Base-by-base conservation (phyloP, 2,113 vertebrate genomes). In the Dasyornis broadbenti region DNA sequence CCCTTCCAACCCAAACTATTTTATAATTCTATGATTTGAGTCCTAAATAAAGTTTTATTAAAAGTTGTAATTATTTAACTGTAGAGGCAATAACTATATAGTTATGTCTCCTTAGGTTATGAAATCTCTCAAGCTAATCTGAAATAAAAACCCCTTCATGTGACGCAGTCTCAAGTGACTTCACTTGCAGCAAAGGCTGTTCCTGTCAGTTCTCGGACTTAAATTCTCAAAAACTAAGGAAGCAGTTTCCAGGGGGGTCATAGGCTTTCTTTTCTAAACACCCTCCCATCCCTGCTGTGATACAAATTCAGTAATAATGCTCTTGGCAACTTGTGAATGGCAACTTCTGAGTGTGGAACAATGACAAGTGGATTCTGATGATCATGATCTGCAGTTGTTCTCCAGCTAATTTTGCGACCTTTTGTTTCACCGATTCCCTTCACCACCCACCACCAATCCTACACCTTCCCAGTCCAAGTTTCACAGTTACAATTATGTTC, bases 361-460 rank as follows among this genome's bases (percentile, higher is more conserved):
- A 40, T 24, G 12, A 17, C 30, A 86, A 85, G 19, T 8, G 59
- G 33, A 64, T 23, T 39, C 4, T 1, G 1, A 52, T 8, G 3
- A 57, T 30, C 27, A 49, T 4, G 7, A 15, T 15, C 23, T 33
- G 21, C 10, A 42, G 13, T 15, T 68, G 6, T 53, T 77, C 77
- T 45, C 37, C 37, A 65, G 7, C 10, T 9, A 42, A 56, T 85
- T 85, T 49, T 0, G 0, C 56, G 40, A 72, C 31, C 13, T 76
- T 79, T 28, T 78, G 23, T 56, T 82, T 78, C 28, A 68, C 10
- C 56, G 54, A 89, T 37, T 76, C 7, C 14, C 11, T 33, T n/a
- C 0, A 0, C 4, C 3, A 7, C 1, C 20, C 39, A 54, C 13
- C 28, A 45, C 10, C 50, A 31, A 59, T 6, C 56, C 10, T 28